These are phyloP conservation scores for Coregonus sp. DNA, from an alignment of 2,797 vertebrate species.

Conservation along the genomic window DNA sequence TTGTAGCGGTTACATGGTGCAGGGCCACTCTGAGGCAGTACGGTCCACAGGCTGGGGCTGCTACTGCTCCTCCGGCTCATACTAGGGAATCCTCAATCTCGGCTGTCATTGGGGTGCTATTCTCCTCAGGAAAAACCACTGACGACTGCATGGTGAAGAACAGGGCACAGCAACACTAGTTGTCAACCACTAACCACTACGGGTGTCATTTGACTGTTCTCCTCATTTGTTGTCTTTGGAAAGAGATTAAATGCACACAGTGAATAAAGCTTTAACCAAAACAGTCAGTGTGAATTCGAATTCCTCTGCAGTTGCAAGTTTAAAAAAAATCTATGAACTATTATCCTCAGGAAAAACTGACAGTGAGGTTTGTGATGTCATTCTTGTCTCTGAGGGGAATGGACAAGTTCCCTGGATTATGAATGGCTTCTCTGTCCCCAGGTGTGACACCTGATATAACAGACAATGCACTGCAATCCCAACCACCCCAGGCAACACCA, in stretches of 20 bases:
- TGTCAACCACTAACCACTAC: too few relatives aligned
- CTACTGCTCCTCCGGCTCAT: constrained; percentile 61
- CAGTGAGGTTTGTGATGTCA: not conserved
- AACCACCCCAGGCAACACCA: too few relatives aligned
- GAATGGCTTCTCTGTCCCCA: not conserved
- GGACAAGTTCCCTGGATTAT: not conserved
- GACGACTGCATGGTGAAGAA: not conserved
- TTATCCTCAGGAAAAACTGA: too few relatives aligned
- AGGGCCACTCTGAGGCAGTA: constrained; percentile 63
- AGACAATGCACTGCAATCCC: not conserved
- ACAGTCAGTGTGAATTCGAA: too few relatives aligned
- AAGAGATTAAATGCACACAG: too few relatives aligned
- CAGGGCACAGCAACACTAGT: too few relatives aligned
- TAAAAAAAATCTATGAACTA: too few relatives aligned
- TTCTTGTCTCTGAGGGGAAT: not conserved
- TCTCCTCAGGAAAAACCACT: not conserved
- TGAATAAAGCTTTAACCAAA: too few relatives aligned
- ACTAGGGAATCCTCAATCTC: constrained; percentile 15
- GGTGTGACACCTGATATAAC: not conserved
- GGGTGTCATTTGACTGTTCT: too few relatives aligned
- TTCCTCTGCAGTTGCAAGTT: too few relatives aligned
- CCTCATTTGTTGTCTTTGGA: too few relatives aligned
- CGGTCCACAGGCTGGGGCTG: constrained; percentile 69
- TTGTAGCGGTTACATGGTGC: constrained; percentile 82
- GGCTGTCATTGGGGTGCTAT: not conserved